Conservation (phyloP, 2,888 invertebrate genomes). For the Troides oblongomaculatus region DNA sequence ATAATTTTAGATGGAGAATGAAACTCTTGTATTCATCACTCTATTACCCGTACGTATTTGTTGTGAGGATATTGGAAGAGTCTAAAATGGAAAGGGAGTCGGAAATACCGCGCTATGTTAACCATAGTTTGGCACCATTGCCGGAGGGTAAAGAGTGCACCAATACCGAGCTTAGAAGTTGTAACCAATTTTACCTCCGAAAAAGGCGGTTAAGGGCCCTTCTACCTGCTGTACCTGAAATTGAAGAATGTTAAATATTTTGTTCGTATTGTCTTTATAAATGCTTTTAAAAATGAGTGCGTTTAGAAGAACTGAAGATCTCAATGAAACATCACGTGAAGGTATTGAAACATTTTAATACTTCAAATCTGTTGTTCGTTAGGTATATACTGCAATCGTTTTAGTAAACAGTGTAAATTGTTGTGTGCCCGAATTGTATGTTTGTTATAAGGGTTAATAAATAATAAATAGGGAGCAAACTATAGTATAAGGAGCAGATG, state of each 20-base stretch:
- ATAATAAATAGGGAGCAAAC: slow-evolving; percentile 23
- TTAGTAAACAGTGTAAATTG: not conserved
- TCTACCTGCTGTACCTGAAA: slow-evolving; percentile 62
- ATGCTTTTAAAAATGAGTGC: not conserved
- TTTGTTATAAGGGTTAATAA: slow-evolving; percentile 2
- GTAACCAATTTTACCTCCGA: slow-evolving; percentile 49
- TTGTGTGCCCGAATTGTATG: slow-evolving; percentile 4
- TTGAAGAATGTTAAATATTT: slow-evolving; percentile 56
- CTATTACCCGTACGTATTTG: slow-evolving; percentile 56
- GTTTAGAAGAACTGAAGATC: not conserved
- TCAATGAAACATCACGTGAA: not conserved
- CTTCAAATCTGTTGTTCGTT: not conserved
- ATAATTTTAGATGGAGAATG: slow-evolving; percentile 39
- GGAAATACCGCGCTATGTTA: slow-evolving; percentile 60
- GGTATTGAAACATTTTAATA: not conserved
- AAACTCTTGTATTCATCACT: slow-evolving; percentile 59
- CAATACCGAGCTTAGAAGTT: slow-evolving; percentile 57
- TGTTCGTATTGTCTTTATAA: slow-evolving; percentile 2
- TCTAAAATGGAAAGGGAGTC: slow-evolving; percentile 63
- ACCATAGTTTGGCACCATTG: slow-evolving; percentile 60
- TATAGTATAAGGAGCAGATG: slow-evolving; percentile 4
- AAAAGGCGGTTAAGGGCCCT: slow-evolving; percentile 58
- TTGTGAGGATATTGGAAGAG: slow-evolving; percentile 64
- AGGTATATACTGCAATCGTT: not conserved
- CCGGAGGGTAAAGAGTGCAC: slow-evolving; percentile 72